Evolutionary conservation across 2,888 invertebrate genomes (phyloP), one percentile per base, ranked within the genome.

Genomic region (Ectropis crepuscularia): DNA sequence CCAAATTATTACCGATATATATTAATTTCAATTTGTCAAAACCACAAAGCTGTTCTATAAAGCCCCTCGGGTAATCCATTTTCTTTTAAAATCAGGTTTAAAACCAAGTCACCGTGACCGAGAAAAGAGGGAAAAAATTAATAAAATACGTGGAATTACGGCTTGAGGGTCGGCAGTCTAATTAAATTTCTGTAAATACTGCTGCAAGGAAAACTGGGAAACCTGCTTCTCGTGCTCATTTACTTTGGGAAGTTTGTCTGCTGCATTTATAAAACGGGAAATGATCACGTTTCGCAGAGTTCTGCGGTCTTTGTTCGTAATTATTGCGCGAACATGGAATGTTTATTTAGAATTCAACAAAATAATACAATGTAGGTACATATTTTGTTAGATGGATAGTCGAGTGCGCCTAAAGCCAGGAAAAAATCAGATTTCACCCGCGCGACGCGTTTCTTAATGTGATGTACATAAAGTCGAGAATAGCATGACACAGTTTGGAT

Each of bases 161-260:
- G 59, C 73, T 73, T 61, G 72, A 71, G 75, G 73, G 78, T 73
- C 67, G 76, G 72, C 46, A 57, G 70, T 77, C 80, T 85, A 87
- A 87, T 87, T 84, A 85, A 81, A 83, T 85, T 83, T 82, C 74
- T 75, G 80, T 77, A 79, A 82, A 84, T 80, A 82, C 73, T 50
- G 72, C 68, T 76, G 79, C 78, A 79, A 75, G 72, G 70, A 71
- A 78, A 77, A 77, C 77, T 53, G 37, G 12, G 9, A 38, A 54
- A 1, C 54, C 38, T 50, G 38, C 45, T 37, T 61, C 53, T 49
- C 39, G 12, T 49, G 76, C 75, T 74, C 70, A 76, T 81, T 82
- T 81, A 73, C 76, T 77, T 79, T 77, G 28, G 54, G 71, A 74
- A 71, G 70, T 82, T 80, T 79, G 74, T 73, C 69, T 72, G 74